Conservation (phyloP, 2,888 invertebrate genomes). For the Acleris literana region DNA sequence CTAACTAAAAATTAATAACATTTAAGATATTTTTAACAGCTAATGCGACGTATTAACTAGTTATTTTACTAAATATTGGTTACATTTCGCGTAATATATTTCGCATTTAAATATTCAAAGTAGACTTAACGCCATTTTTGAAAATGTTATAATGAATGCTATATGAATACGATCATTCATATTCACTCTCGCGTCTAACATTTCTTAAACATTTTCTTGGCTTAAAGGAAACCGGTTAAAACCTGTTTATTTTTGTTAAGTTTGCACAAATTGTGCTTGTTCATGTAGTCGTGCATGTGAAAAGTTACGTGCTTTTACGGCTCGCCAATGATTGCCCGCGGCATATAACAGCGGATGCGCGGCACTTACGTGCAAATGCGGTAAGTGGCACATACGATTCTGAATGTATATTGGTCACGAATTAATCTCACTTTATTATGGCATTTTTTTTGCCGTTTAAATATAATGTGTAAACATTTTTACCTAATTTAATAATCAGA, state of each 20-base stretch:
- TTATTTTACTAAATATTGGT: neutral
- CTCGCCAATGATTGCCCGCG: slow-evolving; percentile 1
- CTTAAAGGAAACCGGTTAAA: neutral
- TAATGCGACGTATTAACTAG: neutral
- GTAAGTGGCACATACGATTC: slow-evolving; percentile 1
- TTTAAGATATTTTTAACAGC: neutral
- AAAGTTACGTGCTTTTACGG: neutral
- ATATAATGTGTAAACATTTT: slow-evolving; percentile 11
- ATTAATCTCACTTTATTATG: neutral
- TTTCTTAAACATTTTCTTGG: slow-evolving; percentile 56
- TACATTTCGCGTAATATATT: neutral
- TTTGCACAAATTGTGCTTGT: too few relatives aligned
- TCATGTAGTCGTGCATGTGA: neutral
- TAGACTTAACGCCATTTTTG: slow-evolving; percentile 21
- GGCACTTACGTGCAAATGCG: neutral
- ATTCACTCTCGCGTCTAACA: slow-evolving; percentile 77
- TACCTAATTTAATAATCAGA: slow-evolving; percentile 30
- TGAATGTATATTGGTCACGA: slow-evolving; percentile 25
- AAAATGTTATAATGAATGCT: slow-evolving; percentile 66
- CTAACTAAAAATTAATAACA: neutral
- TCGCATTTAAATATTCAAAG: neutral
- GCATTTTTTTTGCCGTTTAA: slow-evolving; percentile 10
- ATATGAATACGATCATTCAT: slow-evolving; percentile 60
- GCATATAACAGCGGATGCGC: slow-evolving; percentile 3
- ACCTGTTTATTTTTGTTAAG: neutral